Evolutionary conservation across 2,113 vertebrate species (phyloP), one percentile per base, ranked within the genome.

Genomic region (Scortum barcoo): DNA sequence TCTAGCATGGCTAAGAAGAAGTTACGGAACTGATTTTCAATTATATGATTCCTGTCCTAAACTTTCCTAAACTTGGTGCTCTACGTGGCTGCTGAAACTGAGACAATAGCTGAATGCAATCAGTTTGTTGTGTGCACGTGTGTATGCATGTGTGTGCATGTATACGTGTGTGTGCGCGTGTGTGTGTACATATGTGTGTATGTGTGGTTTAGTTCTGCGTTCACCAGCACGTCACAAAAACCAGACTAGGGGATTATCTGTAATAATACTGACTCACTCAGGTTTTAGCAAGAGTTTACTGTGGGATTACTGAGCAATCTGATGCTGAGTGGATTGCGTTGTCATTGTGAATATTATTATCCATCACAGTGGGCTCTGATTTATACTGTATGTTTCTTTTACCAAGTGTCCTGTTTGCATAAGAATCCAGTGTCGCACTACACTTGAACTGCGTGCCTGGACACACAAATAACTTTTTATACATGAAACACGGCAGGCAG

Each of bases 301-400:
- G 77, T 80, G 76, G 86, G 88, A 91, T 93, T 93, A 93, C 70
- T 17, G 30, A 76, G 73, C 86, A 86, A 91, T 91, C 88, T 88
- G 89, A 93, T 86, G 86, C 71, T 65, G 86, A 91, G 72, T 89
- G 83, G 85, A 89, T 76, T 89, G 81, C 33, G 62, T 56, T 30
- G 70, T 89, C 83, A 86, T 89, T 85, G 85, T 84, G 68, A 87
- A 90, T 84, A 90, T 88, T 79, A 78, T 79, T 57, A 76, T 78
- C 73, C 26, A 53, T 86, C 62, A 79, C 53, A 44, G 58, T 6
- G 58, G 54, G 66, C 26, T 46, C 48, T 74, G 50, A 62, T 74
- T 80, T 50, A 16, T 1, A 30, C 9, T 38, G 42, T 58, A 51
- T 40, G 61, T 72, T 83, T 81, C 24, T 65, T 66, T 85, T 63